phyloP scores from a whole-genome alignment of 2,113 vertebrate species.

The Platichthys flesus region DNA sequence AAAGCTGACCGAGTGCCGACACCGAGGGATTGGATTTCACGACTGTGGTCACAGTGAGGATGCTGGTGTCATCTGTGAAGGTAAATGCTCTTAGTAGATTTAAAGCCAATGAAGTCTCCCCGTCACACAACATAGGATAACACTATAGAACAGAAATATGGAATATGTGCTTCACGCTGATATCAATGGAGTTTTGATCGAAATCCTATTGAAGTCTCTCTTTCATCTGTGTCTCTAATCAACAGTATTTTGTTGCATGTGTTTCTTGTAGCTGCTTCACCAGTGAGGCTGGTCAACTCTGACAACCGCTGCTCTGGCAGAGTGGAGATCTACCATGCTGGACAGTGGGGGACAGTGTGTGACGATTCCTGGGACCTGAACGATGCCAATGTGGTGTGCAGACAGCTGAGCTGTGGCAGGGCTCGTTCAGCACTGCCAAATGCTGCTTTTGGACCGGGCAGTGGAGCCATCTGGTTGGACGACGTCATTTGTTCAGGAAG shows the following conservation, averaged over 20 bases:
- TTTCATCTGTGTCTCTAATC: background rate
- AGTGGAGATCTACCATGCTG: too few relatives aligned
- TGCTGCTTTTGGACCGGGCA: conserved; percentile 57
- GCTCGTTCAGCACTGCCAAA: conserved; percentile 17
- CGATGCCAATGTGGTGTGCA: conserved; percentile 6
- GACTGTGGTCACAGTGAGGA: too few relatives aligned
- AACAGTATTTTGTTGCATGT: conserved; percentile 1
- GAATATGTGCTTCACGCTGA: too few relatives aligned
- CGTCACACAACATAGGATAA: too few relatives aligned
- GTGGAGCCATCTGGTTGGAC: conserved; percentile 69
- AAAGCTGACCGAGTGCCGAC: too few relatives aligned
- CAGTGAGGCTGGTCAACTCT: conserved; percentile 58
- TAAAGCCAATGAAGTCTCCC: too few relatives aligned
- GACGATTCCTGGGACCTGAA: conserved; percentile 44
- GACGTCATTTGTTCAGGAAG: conserved; percentile 45
- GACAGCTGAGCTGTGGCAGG: conserved; percentile 33
- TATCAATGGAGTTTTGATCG: too few relatives aligned
- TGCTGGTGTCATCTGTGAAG: too few relatives aligned
- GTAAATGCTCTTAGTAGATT: too few relatives aligned
- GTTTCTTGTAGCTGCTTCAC: conserved; percentile 30
- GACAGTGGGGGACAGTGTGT: conserved; percentile 36
- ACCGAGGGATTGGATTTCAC: too few relatives aligned
- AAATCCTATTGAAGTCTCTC: too few relatives aligned
- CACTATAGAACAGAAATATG: too few relatives aligned
- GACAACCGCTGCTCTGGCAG: background rate